Evolutionary conservation across 2,888 invertebrate species (phyloP).

Genomic region (Palloptera scutellata): DNA sequence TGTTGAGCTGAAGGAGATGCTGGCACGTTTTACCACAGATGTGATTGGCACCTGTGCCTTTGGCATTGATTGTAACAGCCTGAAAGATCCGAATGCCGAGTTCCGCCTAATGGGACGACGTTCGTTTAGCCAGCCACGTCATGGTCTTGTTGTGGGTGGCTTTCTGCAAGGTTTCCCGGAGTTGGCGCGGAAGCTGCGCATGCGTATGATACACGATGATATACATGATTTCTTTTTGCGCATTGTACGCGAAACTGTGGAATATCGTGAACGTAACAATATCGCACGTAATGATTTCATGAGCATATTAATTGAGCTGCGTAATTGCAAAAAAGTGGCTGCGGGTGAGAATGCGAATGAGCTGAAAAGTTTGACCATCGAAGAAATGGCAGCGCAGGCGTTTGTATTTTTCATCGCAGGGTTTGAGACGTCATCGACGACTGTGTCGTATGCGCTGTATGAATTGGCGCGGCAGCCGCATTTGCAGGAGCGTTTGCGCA

Average conservation of each 20-base stretch:
- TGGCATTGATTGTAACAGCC: slow-evolving; percentile 64
- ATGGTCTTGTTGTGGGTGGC: slow-evolving; percentile 28
- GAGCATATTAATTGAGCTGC: slow-evolving; percentile 67
- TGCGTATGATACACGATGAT: slow-evolving; percentile 45
- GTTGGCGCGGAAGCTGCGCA: slow-evolving; percentile 44
- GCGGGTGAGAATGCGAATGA: slow-evolving; percentile 46
- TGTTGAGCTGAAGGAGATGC: slow-evolving; percentile 64
- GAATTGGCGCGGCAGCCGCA: slow-evolving; percentile 57
- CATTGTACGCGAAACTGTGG: slow-evolving; percentile 47
- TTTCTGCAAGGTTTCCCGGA: slow-evolving; percentile 44
- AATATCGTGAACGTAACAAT: slow-evolving; percentile 49
- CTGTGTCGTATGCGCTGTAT: slow-evolving; percentile 66
- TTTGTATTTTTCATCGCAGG: slow-evolving; percentile 65
- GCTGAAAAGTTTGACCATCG: slow-evolving; percentile 46
- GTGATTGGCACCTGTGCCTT: slow-evolving; percentile 66
- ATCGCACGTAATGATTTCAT: slow-evolving; percentile 68
- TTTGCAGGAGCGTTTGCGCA: slow-evolving; percentile 62
- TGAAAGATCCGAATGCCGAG: slow-evolving; percentile 59
- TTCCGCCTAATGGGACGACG: slow-evolving; percentile 55
- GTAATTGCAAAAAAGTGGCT: slow-evolving; percentile 57
- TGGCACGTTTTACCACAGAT: slow-evolving; percentile 66
- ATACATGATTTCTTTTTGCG: slow-evolving; percentile 64
- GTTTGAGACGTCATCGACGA: slow-evolving; percentile 72
- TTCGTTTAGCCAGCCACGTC: slow-evolving; percentile 41
- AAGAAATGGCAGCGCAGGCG: slow-evolving; percentile 57